phyloP scores from a whole-genome alignment of 2,797 vertebrate species.

The Darevskia mixta region DNA sequence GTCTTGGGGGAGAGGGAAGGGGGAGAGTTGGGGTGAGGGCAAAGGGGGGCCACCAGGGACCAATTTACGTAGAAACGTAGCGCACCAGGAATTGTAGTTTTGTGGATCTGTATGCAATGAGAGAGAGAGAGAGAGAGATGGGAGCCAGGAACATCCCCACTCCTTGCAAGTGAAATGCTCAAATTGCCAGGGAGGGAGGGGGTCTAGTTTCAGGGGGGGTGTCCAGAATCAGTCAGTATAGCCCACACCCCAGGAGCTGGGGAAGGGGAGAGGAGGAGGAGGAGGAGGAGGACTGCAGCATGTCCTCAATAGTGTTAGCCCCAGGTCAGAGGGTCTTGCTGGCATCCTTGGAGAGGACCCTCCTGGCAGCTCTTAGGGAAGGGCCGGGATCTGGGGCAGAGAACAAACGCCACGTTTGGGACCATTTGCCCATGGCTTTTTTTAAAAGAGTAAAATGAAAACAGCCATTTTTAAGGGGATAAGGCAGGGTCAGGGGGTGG shows the following conservation, averaged over 20 bases:
- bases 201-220: background rate
- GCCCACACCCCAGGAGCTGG: background rate
- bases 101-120: constrained; percentile 52
- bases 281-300: no score
- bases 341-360: constrained; percentile 13
- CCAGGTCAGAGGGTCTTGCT: constrained; percentile 72
- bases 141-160: constrained; percentile 50
- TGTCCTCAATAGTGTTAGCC: constrained; percentile 64
- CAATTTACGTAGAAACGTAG: constrained; percentile 72
- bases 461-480: background rate
- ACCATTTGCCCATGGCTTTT: background rate
- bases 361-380: background rate
- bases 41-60: constrained; percentile 70
- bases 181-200: constrained; percentile 6
- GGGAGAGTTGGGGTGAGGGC: constrained; percentile 17
- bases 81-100: constrained; percentile 50
- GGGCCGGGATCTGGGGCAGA: background rate
- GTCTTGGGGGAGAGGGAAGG: constrained; percentile 66
- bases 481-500: background rate
- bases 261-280: background rate
- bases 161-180: constrained; percentile 36
- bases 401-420: background rate
- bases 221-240: background rate
- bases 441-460: no score
- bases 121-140: constrained; percentile 6